Conservation (phyloP, 2,888 invertebrate genomes). For the Lamproptera curius region DNA sequence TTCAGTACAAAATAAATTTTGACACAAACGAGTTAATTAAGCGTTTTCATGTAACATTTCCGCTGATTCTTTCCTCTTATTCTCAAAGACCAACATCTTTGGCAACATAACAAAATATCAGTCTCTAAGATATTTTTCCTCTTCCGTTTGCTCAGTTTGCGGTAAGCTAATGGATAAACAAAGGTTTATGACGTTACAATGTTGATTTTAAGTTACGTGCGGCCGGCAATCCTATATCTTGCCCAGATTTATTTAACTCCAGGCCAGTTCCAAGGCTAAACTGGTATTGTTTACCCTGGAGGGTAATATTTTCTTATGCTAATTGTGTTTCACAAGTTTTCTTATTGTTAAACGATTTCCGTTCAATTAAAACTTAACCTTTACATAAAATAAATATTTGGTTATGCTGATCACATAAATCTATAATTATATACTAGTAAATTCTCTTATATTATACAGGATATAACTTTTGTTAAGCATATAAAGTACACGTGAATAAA, state of each 20-base stretch:
- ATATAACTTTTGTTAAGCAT: too few species aligned
- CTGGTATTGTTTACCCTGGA: conserved; percentile 4
- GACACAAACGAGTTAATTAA: too few species aligned
- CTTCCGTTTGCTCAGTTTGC: conserved; percentile 57
- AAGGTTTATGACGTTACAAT: conserved; percentile 40
- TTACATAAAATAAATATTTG: too few species aligned
- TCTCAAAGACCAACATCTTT: conserved; percentile 42
- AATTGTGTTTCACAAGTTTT: not conserved
- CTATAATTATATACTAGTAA: too few species aligned
- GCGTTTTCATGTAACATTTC: too few species aligned
- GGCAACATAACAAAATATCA: conserved; percentile 30
- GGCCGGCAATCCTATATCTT: conserved; percentile 45
- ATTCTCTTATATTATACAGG: too few species aligned
- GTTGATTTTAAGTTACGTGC: conserved; percentile 19
- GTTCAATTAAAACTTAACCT: too few species aligned
- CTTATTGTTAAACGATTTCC: too few species aligned
- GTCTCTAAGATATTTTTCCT: conserved; percentile 23
- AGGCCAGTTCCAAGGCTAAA: conserved; percentile 24
- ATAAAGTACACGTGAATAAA: too few species aligned
- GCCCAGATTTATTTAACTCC: conserved; percentile 62
- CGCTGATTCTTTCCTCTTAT: conserved; percentile 7
- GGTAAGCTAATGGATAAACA: conserved; percentile 75
- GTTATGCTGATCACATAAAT: too few species aligned
- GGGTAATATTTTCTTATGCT: not conserved
- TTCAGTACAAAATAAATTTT: too few species aligned